Evolutionary conservation across 2,888 invertebrate genomes (phyloP), one percentile per base, ranked within the genome.

Genomic region (Lepidocyrtoides sp.): DNA sequence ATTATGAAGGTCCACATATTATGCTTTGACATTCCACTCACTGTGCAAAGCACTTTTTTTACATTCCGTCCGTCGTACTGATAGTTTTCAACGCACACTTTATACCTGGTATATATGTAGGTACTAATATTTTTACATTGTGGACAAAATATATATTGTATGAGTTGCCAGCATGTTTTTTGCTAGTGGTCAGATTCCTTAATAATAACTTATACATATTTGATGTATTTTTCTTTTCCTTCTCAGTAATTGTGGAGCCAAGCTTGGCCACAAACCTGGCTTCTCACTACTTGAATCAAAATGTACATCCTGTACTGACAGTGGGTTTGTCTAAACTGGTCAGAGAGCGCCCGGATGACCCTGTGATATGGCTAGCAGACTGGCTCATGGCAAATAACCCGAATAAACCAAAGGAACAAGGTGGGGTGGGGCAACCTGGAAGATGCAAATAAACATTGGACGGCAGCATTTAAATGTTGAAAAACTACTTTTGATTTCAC

Each of bases 361-460:
- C 89, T 66, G 91, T 91, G 2, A 66, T 92, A 36, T 98, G 97
- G 97, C 95, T 98, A 60, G 98, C 97, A 0, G 97, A 98, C 93
- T 97, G 97, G 96, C 95, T 98, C 57, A 95, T 97, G 5, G 95
- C 96, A 60, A 97, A 98, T 95, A 98, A 98, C 95, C 97, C 97
- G 2, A 97, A 97, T 95, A 97, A 97, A 94, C 87, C 87, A 20
- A 87, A 87, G 51, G 87, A 87, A 23, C 63, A 77, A 48, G 66
- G 79, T 3, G 17, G 77, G 23, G 63, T 26, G 12, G 26, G 51
- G 1, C 77, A 60, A 29, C 63, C 87, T 4, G 79, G 79, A n/a
- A 87, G 79, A 51, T 87, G 87, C 44, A 87, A 87, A 87, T 87
- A n/a, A 84, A 69, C 7, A 12, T n/a, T n/a, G n/a, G n/a, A n/a